phyloP scores from a whole-genome alignment of 2,113 vertebrate genomes.

The Leptobrachium leishanense region DNA sequence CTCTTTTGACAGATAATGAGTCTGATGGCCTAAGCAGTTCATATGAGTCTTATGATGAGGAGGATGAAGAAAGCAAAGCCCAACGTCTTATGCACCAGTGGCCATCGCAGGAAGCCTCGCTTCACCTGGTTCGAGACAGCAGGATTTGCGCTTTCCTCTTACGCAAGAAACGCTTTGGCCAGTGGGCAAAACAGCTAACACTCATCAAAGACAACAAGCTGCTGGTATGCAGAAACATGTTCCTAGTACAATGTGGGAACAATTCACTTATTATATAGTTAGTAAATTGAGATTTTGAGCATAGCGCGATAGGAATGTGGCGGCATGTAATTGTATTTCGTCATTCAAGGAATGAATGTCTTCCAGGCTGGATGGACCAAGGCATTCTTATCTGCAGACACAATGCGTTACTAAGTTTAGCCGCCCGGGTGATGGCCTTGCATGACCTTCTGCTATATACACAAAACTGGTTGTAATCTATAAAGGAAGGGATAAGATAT shows the following conservation, averaged over 20 bases:
- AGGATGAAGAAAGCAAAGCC: slow-evolving; percentile 89
- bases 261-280: too few species aligned
- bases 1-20: slow-evolving; percentile 81
- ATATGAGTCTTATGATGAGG: slow-evolving; percentile 95
- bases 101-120: slow-evolving; percentile 83
- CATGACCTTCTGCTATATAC: too few species aligned
- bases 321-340: too few species aligned
- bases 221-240: slow-evolving; percentile 72
- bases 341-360: too few species aligned
- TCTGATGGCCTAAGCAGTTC: slow-evolving; percentile 96
- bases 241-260: too few species aligned
- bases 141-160: slow-evolving; percentile 91
- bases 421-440: too few species aligned
- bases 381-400: too few species aligned
- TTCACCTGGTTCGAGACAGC: slow-evolving; percentile 84
- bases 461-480: too few species aligned
- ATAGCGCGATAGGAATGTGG: too few species aligned
- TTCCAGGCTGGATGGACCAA: too few species aligned
- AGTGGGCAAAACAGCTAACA: slow-evolving; percentile 95
- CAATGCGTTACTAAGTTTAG: too few species aligned
- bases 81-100: slow-evolving; percentile 79
- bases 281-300: too few species aligned
- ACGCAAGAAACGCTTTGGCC: slow-evolving; percentile 95
- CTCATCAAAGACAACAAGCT: slow-evolving; percentile 88
- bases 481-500: slow-evolving; percentile 34